Percentiles rank a stretch among this genome's conserved stretches.
phyloP scores from a whole-genome alignment of 2,113 vertebrate species.

The Odontesthes bonariensis region DNA sequence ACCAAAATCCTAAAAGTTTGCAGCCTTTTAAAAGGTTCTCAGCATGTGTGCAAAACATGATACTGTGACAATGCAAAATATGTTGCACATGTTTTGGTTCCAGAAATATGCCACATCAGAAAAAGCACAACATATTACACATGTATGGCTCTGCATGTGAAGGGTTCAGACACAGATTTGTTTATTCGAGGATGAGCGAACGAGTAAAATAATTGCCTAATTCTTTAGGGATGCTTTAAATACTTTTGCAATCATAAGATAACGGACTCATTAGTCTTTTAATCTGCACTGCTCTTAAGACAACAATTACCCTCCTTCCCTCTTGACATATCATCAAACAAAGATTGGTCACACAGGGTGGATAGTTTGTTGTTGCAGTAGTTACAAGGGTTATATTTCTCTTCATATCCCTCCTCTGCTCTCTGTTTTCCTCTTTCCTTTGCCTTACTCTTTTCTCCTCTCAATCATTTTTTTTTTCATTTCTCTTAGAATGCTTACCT shows the following conservation, averaged over 20 bases:
- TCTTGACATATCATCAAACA: constrained; percentile 38
- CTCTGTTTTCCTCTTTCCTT: neutral
- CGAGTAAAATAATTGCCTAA: too few relatives aligned
- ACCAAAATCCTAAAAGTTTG: too few relatives aligned
- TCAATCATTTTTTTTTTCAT: constrained; percentile 13
- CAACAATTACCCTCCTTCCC: constrained; percentile 47
- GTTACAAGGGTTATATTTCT: constrained; percentile 53
- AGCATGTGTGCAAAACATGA: too few relatives aligned
- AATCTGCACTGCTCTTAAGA: constrained; percentile 53
- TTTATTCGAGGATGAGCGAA: too few relatives aligned
- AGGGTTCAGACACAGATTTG: too few relatives aligned
- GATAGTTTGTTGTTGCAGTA: constrained; percentile 58
- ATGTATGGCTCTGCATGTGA: too few relatives aligned
- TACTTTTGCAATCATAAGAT: constrained; percentile 18
- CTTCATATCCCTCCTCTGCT: neutral
- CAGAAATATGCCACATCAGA: too few relatives aligned
- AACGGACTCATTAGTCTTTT: constrained; percentile 55
- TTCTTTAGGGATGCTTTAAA: neutral
- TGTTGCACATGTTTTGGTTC: too few relatives aligned
- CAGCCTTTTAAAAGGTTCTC: too few relatives aligned
- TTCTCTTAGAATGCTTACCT: neutral
- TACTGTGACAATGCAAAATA: too few relatives aligned
- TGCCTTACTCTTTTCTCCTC: neutral
- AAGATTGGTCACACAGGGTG: constrained; percentile 53
- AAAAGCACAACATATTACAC: too few relatives aligned